Evolutionary conservation across 1,140 invertebrate genomes (phyloP), one percentile per base, ranked within the genome.

Genomic region (Cydia splendana): DNA sequence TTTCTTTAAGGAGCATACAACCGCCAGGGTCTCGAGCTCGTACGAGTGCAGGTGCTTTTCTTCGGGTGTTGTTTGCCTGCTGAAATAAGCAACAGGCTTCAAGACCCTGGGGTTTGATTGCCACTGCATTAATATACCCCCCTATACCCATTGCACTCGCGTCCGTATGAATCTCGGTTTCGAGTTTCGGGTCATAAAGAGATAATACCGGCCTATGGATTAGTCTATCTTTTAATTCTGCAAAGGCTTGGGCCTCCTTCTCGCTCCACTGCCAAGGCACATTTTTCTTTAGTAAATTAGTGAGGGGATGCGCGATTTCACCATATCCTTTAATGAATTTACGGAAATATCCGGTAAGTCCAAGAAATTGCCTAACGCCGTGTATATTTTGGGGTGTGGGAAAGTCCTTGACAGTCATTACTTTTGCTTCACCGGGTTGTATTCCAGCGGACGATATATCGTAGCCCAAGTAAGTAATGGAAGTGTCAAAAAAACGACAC

Each of bases 21-120:
- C 78, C 2, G 86, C 85, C 18, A 89, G 45, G 7, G 83, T 82
- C 65, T 91, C 87, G 4, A 93, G 78, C 82, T 95, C 93, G 73
- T 92, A 94, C 65, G 87, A 91, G 12, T 83, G 82, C 71, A 93
- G 94, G 38, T 89, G 86, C 7, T 69, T 79, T 83, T 95, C 94
- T 15, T 82, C 76, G 3, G 81, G 80, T n/a, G 81, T 83, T 10
- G 94, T 88, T 12, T 80, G 79, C 38, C 82, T 62, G 57, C 80
- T 84, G 65, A 76, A 85, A 65, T 85, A n/a, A n/a, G n/a, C n/a
- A n/a, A n/a, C n/a, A n/a, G n/a, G n/a, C n/a, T n/a, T n/a, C n/a
- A n/a, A n/a, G n/a, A n/a, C n/a, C n/a, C n/a, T n/a, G n/a, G n/a
- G n/a, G n/a, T n/a, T n/a, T n/a, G n/a, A n/a, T n/a, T n/a, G n/a